Evolutionary conservation across 2,797 vertebrate species (phyloP).

Genomic region (Acestrorhynchus altus): DNA sequence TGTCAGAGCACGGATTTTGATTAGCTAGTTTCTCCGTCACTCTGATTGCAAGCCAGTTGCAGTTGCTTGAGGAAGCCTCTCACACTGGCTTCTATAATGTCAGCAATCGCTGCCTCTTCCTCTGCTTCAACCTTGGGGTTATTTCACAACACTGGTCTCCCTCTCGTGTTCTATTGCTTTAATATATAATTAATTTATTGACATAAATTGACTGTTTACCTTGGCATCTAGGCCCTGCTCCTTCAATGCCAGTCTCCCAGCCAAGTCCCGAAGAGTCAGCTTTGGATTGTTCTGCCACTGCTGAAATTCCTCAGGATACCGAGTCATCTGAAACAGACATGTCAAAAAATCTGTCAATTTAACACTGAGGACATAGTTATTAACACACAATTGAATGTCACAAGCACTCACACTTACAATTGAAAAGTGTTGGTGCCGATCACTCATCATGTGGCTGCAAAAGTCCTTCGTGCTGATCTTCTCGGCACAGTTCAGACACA

Average conservation of each 20-base stretch:
- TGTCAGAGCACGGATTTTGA: no score
- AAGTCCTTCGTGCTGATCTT: slow-evolving; percentile 23
- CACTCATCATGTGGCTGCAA: slow-evolving; percentile 42
- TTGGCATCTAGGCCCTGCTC: slow-evolving; percentile 42
- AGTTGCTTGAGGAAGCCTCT: no score
- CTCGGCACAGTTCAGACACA: slow-evolving; percentile 45
- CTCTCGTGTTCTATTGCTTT: no score
- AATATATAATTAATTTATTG: no score
- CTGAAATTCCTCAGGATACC: slow-evolving; percentile 34
- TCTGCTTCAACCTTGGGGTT: no score
- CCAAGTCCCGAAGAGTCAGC: slow-evolving; percentile 14
- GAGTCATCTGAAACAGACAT: slow-evolving; percentile 20
- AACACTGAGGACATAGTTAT: background rate
- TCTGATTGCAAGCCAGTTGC: no score
- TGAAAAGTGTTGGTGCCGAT: slow-evolving; percentile 5
- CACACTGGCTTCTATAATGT: no score
- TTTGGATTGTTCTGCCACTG: background rate
- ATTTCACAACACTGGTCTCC: no score
- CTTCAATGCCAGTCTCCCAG: background rate
- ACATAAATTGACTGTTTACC: slow-evolving; percentile 34
- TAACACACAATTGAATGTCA: background rate
- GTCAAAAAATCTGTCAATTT: slow-evolving; percentile 1
- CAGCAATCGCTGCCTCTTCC: no score
- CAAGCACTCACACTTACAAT: slow-evolving; percentile 27
- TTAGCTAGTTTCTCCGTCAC: no score